These are phyloP conservation scores for Pachyuromys duprasi DNA, from an alignment of 2,797 vertebrate genomes.

Conservation along the genomic window DNA sequence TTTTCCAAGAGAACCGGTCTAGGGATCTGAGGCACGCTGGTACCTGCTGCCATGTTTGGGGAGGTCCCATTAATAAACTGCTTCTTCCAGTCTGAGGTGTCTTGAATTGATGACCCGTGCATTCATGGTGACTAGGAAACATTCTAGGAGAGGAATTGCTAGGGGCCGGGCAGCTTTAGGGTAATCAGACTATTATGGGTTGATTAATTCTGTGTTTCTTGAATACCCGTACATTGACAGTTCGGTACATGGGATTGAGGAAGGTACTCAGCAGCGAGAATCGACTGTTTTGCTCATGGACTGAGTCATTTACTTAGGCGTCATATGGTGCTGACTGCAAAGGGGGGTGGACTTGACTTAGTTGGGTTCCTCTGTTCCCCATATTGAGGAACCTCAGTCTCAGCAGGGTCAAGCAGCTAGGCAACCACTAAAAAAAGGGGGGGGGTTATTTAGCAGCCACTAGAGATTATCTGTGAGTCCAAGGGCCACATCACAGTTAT, in stretches of 20 bases:
- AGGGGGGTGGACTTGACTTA: background rate
- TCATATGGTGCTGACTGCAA: background rate
- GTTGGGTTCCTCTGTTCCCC: background rate
- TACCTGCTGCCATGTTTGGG: background rate
- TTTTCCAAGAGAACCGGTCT: background rate
- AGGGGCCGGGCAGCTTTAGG: background rate
- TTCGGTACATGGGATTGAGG: background rate
- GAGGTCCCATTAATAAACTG: background rate
- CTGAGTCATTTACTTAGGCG: background rate
- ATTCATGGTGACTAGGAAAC: background rate
- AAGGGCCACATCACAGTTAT: background rate
- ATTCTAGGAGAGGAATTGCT: background rate
- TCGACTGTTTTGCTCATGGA: background rate
- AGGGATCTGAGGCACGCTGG: background rate
- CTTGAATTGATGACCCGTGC: background rate
- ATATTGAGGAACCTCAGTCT: background rate
- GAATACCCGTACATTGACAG: background rate
- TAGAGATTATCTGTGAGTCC: background rate
- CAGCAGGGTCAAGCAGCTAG: background rate
- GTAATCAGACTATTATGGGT: background rate
- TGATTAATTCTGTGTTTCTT: background rate
- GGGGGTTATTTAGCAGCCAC: background rate
- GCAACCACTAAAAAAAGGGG: background rate
- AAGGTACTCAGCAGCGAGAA: background rate
- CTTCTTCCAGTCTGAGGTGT: background rate